These are phyloP conservation scores for Ceratosolen fusciceps DNA, from an alignment of 1,140 invertebrate species.

Conservation along the genomic window DNA sequence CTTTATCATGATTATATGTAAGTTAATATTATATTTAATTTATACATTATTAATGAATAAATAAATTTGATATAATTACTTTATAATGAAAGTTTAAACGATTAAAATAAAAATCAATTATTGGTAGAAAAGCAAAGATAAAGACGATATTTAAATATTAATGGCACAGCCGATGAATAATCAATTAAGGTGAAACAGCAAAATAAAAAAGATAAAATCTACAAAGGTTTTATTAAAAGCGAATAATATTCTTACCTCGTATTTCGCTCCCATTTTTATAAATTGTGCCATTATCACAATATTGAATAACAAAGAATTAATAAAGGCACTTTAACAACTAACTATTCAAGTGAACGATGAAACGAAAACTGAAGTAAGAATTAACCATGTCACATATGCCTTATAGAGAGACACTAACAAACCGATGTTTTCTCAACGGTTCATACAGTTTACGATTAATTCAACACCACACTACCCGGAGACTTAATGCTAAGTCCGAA, in stretches of 20 bases:
- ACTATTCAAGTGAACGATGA: neutral
- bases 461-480: neutral
- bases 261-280: neutral
- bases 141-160: too few species aligned
- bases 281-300: slow-evolving; percentile 6
- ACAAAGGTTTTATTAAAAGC: neutral
- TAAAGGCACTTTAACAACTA: neutral
- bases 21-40: too few species aligned
- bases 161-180: too few species aligned
- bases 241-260: slow-evolving; percentile 12
- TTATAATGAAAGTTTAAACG: too few species aligned
- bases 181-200: too few species aligned
- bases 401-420: neutral
- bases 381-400: neutral
- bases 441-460: neutral
- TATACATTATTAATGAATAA: too few species aligned
- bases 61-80: too few species aligned
- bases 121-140: too few species aligned
- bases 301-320: neutral
- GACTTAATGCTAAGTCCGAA: neutral
- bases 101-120: too few species aligned
- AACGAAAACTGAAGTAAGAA: neutral
- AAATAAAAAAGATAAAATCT: too few species aligned
- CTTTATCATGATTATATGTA: too few species aligned
- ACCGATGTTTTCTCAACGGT: slow-evolving; percentile 10